phyloP scores from a whole-genome alignment of 1,140 invertebrate genomes.

The Araneus ventricosus region DNA sequence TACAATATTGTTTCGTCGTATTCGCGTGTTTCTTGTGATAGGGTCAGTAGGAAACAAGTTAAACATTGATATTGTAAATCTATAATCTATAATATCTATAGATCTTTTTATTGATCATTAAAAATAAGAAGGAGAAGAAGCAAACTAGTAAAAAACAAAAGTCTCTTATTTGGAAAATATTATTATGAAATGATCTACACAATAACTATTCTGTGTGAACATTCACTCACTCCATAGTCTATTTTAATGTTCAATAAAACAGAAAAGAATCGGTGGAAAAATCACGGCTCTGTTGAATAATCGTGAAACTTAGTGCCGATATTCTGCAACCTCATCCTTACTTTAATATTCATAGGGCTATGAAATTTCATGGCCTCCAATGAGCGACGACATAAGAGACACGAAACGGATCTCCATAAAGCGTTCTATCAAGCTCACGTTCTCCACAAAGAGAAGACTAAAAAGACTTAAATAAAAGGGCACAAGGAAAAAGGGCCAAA shows the following conservation, averaged over 20 bases:
- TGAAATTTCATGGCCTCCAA: conserved; percentile 62
- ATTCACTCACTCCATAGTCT: no score
- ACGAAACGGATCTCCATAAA: conserved; percentile 9
- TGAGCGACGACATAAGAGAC: conserved; percentile 35
- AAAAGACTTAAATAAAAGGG: conserved; percentile 62
- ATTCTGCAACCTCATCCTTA: neutral
- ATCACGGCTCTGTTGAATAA: neutral
- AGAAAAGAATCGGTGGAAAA: neutral
- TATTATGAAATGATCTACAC: no score
- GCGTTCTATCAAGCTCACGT: conserved; percentile 57
- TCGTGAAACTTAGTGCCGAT: neutral
- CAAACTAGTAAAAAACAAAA: no score
- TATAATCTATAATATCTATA: no score
- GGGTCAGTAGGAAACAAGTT: no score
- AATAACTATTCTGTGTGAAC: no score
- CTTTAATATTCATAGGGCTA: conserved; percentile 65
- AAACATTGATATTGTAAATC: no score
- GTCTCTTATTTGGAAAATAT: no score
- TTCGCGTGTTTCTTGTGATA: no score
- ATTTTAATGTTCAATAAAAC: neutral
- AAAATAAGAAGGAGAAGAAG: no score
- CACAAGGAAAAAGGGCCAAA: conserved; percentile 31
- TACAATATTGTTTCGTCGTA: no score
- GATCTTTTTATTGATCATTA: no score
- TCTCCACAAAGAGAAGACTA: conserved; percentile 22